Percentiles rank a stretch among this genome's conserved stretches.
Evolutionary conservation across 1,140 invertebrate genomes (phyloP).

Genomic region (Bicyclus anynana): DNA sequence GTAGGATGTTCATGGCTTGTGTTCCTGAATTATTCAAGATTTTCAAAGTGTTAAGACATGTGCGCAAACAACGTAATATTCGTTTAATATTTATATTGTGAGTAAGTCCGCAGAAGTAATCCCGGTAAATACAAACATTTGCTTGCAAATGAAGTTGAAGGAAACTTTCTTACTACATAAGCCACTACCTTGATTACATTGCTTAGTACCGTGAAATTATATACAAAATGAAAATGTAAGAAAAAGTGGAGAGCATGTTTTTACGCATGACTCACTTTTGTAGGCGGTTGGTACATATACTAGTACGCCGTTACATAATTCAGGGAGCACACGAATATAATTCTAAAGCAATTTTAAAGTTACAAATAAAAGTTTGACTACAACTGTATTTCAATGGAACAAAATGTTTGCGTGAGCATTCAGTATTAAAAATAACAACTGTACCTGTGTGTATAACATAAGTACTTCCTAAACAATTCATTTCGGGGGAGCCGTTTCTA

Average conservation of each 20-base stretch:
- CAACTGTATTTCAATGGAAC: no score
- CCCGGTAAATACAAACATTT: slow-evolving; percentile 45
- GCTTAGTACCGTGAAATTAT: slow-evolving; percentile 17
- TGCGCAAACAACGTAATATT: slow-evolving; percentile 60
- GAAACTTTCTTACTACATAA: slow-evolving; percentile 34
- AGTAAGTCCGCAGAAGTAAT: slow-evolving; percentile 44
- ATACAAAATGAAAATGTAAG: slow-evolving; percentile 6
- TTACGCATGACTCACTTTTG: not conserved
- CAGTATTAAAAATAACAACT: no score
- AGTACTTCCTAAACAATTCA: no score
- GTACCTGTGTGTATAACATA: no score
- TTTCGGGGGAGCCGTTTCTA: no score
- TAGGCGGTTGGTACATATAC: no score
- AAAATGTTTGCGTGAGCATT: no score
- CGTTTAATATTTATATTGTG: slow-evolving; percentile 69
- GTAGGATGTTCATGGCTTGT: slow-evolving; percentile 28
- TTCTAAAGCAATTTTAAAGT: no score
- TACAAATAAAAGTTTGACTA: no score
- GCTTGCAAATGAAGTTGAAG: slow-evolving; percentile 40
- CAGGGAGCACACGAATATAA: no score
- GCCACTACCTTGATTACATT: slow-evolving; percentile 44
- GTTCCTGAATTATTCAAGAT: slow-evolving; percentile 61
- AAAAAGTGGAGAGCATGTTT: not conserved
- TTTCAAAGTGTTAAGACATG: slow-evolving; percentile 56
- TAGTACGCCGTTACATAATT: no score